phyloP scores from a whole-genome alignment of 1,140 invertebrate genomes.

The Drosophila jambulina region DNA sequence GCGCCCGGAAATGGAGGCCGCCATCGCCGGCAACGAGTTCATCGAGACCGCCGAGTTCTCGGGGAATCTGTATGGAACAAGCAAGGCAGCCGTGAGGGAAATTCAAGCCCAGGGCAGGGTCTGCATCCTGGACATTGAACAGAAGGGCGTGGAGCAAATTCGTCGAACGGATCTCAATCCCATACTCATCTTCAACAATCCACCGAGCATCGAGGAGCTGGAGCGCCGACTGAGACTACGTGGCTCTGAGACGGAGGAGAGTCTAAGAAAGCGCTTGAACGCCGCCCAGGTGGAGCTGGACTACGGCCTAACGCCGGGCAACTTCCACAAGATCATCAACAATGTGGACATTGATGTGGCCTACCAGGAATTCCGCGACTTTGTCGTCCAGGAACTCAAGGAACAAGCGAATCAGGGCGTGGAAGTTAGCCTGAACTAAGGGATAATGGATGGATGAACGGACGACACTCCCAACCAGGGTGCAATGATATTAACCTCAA shows the following conservation, averaged over 20 bases:
- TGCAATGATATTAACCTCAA: constrained; percentile 50
- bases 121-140: constrained; percentile 98
- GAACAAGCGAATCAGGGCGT: constrained; percentile 74
- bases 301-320: constrained; percentile 93
- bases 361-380: constrained; percentile 92
- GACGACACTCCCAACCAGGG: constrained; percentile 6
- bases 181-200: constrained; percentile 96
- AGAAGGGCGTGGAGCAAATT: constrained; percentile 97
- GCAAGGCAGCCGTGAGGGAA: constrained; percentile 94
- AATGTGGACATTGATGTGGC: constrained; percentile 97
- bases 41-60: constrained; percentile 97
- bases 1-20: constrained; percentile 90
- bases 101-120: constrained; percentile 93
- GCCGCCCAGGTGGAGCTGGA: constrained; percentile 92
- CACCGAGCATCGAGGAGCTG: constrained; percentile 93
- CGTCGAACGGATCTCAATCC: constrained; percentile 94
- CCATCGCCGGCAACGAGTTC: constrained; percentile 93
- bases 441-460: not conserved
- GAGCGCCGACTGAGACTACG: constrained; percentile 91
- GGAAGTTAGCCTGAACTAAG: constrained; percentile 41
- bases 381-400: constrained; percentile 88
- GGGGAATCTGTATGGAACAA: constrained; percentile 98
- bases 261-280: constrained; percentile 90
- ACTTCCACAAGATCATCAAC: constrained; percentile 96
- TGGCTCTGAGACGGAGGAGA: constrained; percentile 96